These are phyloP conservation scores for Hystrix cristata DNA, from an alignment of 2,113 vertebrate genomes.

Conservation along the genomic window DNA sequence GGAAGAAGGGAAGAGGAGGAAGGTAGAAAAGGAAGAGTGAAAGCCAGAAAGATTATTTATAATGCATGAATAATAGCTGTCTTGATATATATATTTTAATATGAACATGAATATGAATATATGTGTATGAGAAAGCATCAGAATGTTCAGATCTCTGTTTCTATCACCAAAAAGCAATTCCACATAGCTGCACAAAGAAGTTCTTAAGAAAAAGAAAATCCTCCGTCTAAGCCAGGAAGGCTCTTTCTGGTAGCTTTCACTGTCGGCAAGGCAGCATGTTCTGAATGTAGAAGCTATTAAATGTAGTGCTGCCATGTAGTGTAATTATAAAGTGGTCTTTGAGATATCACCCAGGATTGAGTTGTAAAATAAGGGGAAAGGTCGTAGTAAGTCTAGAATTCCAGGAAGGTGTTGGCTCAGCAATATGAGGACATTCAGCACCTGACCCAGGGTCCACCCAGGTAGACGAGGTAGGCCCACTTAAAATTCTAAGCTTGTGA, in stretches of 20 bases:
- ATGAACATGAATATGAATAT: neutral
- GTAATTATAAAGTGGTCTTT: neutral
- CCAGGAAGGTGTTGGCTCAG: neutral
- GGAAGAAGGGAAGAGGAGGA: neutral
- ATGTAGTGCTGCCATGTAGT: neutral
- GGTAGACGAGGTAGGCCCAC: neutral
- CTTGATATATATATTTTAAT: neutral
- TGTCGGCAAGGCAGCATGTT: neutral
- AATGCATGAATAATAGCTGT: neutral
- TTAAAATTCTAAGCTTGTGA: neutral
- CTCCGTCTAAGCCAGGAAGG: neutral
- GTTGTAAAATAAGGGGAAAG: neutral
- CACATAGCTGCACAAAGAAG: neutral
- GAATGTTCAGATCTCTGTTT: neutral
- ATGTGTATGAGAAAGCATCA: neutral
- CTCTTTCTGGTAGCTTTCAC: neutral
- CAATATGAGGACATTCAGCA: neutral
- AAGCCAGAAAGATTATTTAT: neutral
- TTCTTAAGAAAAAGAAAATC: neutral
- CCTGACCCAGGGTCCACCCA: neutral
- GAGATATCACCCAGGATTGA: neutral
- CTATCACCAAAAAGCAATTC: slow-evolving; percentile 22
- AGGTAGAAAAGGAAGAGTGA: neutral
- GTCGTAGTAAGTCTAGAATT: neutral
- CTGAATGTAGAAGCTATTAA: neutral